phyloP scores from a whole-genome alignment of 2,888 invertebrate species.

The Yponomeuta sedellus region DNA sequence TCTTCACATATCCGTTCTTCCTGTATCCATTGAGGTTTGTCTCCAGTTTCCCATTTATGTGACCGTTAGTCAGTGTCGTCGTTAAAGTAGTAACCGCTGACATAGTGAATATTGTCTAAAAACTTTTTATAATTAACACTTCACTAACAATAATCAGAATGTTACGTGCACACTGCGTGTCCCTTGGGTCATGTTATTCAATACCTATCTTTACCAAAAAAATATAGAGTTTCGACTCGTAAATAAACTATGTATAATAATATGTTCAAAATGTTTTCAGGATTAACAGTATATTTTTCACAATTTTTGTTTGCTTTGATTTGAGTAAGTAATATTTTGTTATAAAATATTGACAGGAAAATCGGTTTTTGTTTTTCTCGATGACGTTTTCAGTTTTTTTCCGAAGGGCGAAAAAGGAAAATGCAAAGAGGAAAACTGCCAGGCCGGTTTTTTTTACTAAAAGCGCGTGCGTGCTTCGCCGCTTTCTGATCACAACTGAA shows the following conservation, averaged over 20 bases:
- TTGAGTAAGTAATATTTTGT: not conserved
- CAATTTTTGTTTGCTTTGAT: not conserved
- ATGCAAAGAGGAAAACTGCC: not conserved
- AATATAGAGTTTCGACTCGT: not conserved
- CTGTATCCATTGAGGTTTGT: constrained; percentile 53
- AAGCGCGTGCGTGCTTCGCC: constrained; percentile 34
- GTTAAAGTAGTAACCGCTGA: constrained; percentile 64
- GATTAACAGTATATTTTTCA: constrained; percentile 1
- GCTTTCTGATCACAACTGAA: constrained; percentile 38
- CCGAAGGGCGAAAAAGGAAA: not conserved
- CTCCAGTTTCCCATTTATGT: constrained; percentile 54
- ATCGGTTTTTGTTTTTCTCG: not conserved
- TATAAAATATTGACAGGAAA: not conserved
- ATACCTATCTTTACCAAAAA: not conserved
- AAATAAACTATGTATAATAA: not conserved
- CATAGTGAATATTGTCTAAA: constrained; percentile 40
- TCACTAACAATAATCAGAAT: constrained; percentile 6
- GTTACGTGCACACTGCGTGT: not conserved
- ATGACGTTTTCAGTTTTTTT: not conserved
- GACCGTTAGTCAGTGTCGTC: constrained; percentile 58
- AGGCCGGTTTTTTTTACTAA: not conserved
- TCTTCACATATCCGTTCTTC: constrained; percentile 58
- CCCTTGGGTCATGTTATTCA: not conserved
- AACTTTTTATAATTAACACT: constrained; percentile 14
- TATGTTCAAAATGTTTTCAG: not conserved